Percentiles rank a stretch among this genome's conserved stretches.
phyloP scores from a whole-genome alignment of 2,113 vertebrate genomes.

The Poeciliopsis occidentalis region DNA sequence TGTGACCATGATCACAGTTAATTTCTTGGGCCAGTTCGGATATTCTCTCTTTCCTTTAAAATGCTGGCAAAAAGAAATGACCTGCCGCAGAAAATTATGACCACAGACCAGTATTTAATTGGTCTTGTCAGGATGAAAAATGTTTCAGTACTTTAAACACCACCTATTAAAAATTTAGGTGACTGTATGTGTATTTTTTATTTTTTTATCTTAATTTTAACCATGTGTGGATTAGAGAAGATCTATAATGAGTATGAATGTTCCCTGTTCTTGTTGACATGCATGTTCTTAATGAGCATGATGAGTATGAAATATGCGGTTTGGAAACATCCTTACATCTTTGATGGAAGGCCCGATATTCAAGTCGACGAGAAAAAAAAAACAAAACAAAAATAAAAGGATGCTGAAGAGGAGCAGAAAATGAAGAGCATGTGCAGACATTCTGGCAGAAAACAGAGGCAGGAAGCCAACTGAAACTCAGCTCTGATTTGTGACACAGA shows the following conservation, averaged over 20 bases:
- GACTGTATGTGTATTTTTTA: not conserved
- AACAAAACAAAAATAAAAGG: conserved; percentile 2
- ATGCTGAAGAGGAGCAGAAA: conserved; percentile 12
- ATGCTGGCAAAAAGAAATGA: not conserved
- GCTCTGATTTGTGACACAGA: conserved; percentile 37
- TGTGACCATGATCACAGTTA: not conserved
- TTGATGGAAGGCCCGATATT: conserved; percentile 52
- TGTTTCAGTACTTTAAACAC: not conserved
- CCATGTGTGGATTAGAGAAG: not conserved
- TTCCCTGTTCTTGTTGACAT: not conserved
- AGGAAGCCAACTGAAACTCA: conserved; percentile 43
- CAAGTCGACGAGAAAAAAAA: conserved; percentile 12
- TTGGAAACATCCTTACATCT: conserved; percentile 47
- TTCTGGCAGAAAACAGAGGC: conserved; percentile 52
- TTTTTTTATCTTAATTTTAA: not conserved
- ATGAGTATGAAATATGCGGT: conserved; percentile 8
- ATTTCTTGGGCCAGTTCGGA: not conserved
- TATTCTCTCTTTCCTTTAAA: not conserved
- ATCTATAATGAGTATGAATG: not conserved
- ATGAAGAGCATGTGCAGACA: conserved; percentile 46
- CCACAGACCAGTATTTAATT: not conserved
- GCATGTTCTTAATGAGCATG: not conserved
- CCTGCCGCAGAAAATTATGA: not conserved
- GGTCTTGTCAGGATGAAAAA: not conserved
- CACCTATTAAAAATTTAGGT: not conserved